Base-by-base conservation (phyloP, 2,797 vertebrate genomes). In the Morelia viridis region DNA sequence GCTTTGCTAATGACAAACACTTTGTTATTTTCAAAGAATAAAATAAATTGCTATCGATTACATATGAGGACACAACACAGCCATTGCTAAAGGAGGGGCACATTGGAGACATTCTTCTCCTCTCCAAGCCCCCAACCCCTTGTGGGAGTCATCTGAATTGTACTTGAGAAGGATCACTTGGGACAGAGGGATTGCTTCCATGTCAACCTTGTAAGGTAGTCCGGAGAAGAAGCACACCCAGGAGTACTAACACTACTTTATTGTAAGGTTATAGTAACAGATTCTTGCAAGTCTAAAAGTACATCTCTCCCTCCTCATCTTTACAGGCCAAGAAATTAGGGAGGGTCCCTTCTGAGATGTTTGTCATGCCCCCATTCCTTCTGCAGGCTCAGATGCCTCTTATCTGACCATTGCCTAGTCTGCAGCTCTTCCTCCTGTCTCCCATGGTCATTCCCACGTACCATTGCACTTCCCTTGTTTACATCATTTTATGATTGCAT, bases 401-500 rank as follows among this genome's bases (percentile, higher is more conserved):
- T 76, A 76, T 76, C 19, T 22, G 35, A 46, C 35, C n/a, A n/a
- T n/a, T n/a, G n/a, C n/a, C n/a, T n/a, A n/a, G n/a, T n/a, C n/a
- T n/a, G n/a, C n/a, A n/a, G n/a, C n/a, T n/a, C 35, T 80, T 80
- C 35, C 35, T 80, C 71, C 71, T 80, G 35, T 80, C 71, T 80
- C 71, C 71, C 19, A 80, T 11, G 71, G 71, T 46, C 19, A 80
- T 80, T 80, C 71, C 31, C 56, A 60, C n/a, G 10, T 31, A 61
- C 26, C 11, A 26, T 46, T 46, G 28, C 26, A 26, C 22, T 15
- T 87, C 12, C 19, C 24, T 19, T 92, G 26, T 88, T 96, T 89
- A 92, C 61, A 94, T 57, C 17, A 92, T 65, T 90, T 56, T 35
- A 41, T 12, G 58, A 60, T 11, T 76, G 6, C n/a, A 88, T n/a